Percentiles rank a stretch among this genome's conserved stretches.
Evolutionary conservation across 2,113 vertebrate genomes (phyloP).

Genomic region (Sisor rabdophorus): DNA sequence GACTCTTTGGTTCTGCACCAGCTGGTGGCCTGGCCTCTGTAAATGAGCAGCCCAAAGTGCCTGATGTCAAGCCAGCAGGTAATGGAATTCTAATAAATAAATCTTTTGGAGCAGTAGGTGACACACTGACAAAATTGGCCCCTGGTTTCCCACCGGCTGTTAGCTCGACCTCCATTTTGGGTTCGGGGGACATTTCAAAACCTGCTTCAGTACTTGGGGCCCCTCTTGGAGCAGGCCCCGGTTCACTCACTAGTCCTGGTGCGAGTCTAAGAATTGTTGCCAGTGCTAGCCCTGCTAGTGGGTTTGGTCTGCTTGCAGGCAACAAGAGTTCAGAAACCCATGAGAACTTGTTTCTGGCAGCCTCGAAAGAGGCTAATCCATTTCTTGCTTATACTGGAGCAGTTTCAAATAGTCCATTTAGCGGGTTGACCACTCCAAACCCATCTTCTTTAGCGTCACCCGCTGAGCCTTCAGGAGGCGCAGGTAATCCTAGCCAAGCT

Average conservation of each 20-base stretch:
- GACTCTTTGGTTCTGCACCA: constrained; percentile 49
- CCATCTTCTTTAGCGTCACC: constrained; percentile 59
- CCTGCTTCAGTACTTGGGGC: constrained; percentile 41
- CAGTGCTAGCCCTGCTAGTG: constrained; percentile 53
- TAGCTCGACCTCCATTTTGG: constrained; percentile 47
- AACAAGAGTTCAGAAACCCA: constrained; percentile 77
- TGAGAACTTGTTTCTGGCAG: constrained; percentile 93
- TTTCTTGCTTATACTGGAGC: constrained; percentile 89
- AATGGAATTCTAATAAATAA: constrained; percentile 77
- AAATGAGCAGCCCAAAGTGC: constrained; percentile 79
- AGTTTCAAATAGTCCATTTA: constrained; percentile 81
- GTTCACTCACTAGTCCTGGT: constrained; percentile 41
- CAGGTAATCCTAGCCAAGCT: constrained; percentile 50
- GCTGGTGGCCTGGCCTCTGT: constrained; percentile 33
- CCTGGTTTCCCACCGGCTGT: constrained; percentile 78
- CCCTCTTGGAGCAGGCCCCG: constrained; percentile 48
- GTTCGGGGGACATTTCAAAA: constrained; percentile 54
- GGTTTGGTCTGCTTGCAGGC: constrained; percentile 58
- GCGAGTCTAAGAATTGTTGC: constrained; percentile 55
- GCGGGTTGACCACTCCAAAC: constrained; percentile 63
- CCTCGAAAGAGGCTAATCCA: constrained; percentile 90
- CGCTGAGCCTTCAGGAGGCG: constrained; percentile 58
- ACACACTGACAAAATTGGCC: constrained; percentile 79
- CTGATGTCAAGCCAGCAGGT: constrained; percentile 76
- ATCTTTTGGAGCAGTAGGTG: constrained; percentile 66